Conservation (phyloP, 64 coral and sea anemone genomes). For the Actinia equina region DNA sequence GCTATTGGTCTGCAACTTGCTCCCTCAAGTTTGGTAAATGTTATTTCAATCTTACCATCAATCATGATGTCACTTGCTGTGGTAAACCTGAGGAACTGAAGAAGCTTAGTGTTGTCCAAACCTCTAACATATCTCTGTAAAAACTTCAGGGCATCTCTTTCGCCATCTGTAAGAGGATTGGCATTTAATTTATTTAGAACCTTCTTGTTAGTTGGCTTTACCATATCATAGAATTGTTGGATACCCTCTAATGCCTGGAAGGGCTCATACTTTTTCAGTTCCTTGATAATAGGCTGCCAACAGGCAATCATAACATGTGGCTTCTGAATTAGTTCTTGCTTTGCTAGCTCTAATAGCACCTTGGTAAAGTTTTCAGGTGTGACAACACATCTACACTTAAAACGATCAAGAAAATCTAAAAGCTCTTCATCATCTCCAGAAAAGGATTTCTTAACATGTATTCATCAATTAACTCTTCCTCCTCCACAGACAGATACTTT, state of each 20-base stretch:
- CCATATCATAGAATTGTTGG: slow-evolving; percentile 28
- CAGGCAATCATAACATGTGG: slow-evolving; percentile 48
- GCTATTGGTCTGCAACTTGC: slow-evolving; percentile 39
- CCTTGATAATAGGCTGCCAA: slow-evolving; percentile 33
- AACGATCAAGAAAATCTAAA: too few relatives aligned
- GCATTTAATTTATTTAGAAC: slow-evolving; percentile 25
- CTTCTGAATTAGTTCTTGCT: slow-evolving; percentile 51
- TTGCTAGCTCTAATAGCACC: slow-evolving; percentile 48
- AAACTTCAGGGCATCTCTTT: not conserved
- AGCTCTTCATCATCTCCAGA: too few relatives aligned
- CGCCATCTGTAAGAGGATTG: not conserved
- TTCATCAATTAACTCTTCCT: slow-evolving; percentile 43
- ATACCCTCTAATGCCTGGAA: slow-evolving; percentile 10
- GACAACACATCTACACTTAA: too few relatives aligned
- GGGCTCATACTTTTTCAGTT: slow-evolving; percentile 24
- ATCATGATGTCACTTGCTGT: slow-evolving; percentile 45
- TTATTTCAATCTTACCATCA: slow-evolving; percentile 7
- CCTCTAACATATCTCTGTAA: slow-evolving; percentile 34
- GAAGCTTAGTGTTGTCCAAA: slow-evolving; percentile 12
- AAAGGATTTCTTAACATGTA: slow-evolving; percentile 1
- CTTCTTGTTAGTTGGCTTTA: slow-evolving; percentile 37
- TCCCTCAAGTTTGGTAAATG: slow-evolving; percentile 49
- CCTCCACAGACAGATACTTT: slow-evolving; percentile 41
- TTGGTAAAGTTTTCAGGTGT: slow-evolving; percentile 58
- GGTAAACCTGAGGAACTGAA: slow-evolving; percentile 36